phyloP scores from a whole-genome alignment of 2,888 invertebrate species.

The Drosophila percnosoma region DNA sequence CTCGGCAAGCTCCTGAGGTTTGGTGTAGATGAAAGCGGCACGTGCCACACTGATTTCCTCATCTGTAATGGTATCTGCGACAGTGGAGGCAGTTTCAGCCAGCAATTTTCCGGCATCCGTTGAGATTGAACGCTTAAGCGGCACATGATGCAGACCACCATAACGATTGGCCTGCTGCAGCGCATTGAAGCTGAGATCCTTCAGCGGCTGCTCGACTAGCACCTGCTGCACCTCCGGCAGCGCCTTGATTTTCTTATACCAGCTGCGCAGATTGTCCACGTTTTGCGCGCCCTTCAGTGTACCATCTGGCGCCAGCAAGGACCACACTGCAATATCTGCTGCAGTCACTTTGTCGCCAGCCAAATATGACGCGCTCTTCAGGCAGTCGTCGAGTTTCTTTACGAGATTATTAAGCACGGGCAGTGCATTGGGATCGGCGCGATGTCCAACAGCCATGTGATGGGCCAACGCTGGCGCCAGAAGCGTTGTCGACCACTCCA shows the following conservation, averaged over 20 bases:
- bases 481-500: conserved; percentile 88
- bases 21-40: conserved; percentile 86
- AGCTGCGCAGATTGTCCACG: conserved; percentile 86
- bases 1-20: conserved; percentile 56
- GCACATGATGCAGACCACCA: conserved; percentile 84
- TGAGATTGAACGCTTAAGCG: conserved; percentile 83
- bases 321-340: conserved; percentile 91
- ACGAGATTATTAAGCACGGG: conserved; percentile 86
- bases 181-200: conserved; percentile 81
- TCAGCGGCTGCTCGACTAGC: conserved; percentile 82
- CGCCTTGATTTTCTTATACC: conserved; percentile 87
- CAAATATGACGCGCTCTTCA: conserved; percentile 87
- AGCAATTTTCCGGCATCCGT: conserved; percentile 75
- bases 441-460: conserved; percentile 85
- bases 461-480: conserved; percentile 87
- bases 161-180: conserved; percentile 86
- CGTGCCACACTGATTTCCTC: conserved; percentile 88
- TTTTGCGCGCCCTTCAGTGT: conserved; percentile 87
- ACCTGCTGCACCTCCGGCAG: conserved; percentile 87
- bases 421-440: conserved; percentile 86
- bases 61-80: conserved; percentile 85
- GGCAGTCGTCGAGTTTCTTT: conserved; percentile 86
- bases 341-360: conserved; percentile 87
- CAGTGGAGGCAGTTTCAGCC: conserved; percentile 84
- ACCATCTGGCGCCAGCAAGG: conserved; percentile 89